Base-by-base conservation (phyloP, 1,140 invertebrate genomes). In the Rhysida immarginata region DNA sequence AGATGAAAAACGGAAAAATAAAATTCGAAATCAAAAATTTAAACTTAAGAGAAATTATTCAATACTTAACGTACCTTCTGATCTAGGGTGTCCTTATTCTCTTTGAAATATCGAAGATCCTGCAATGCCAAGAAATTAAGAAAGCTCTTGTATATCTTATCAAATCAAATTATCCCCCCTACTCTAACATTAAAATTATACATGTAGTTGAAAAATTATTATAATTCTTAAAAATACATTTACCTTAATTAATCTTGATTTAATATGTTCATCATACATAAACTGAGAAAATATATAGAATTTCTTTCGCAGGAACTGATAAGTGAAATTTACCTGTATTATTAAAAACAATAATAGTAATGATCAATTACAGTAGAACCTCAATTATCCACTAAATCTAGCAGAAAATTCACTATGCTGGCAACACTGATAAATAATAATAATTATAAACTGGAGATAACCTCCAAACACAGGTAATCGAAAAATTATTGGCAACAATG, bases 191-290 rank as follows among this genome's bases (percentile, higher is more conserved):
- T 21, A 25, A 52, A 50, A 41, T 18, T 35, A 0, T 20, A 53
- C 27, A 11, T 23, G 23, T 16, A 53, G 11, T 14, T 2, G 20
- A 26, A 35, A 16, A 24, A n/a, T n/a, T n/a, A n/a, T n/a, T n/a
- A n/a, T n/a, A n/a, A n/a, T n/a, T n/a, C n/a, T n/a, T n/a, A n/a
- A n/a, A n/a, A n/a, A n/a, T n/a, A n/a, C n/a, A n/a, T 2, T 24
- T 58, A 70, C 71, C 65, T 93, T 93, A 53, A 92, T 79, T 0
- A 99, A 71, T 53, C 89, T 78, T 0, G 93, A 96, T 70, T 97
- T 97, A 51, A 99, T 96, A 63, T 96, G 92, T 71, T 99, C 96
- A 71, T 99, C 94, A 69, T 86, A 98, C 62, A 99, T 79, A 70
- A 98, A 99, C 70, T 97, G 93, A 1, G 94, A 98, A 68, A 99